Evolutionary conservation across 1,140 invertebrate species (phyloP).

Genomic region (Lycorma delicatula): DNA sequence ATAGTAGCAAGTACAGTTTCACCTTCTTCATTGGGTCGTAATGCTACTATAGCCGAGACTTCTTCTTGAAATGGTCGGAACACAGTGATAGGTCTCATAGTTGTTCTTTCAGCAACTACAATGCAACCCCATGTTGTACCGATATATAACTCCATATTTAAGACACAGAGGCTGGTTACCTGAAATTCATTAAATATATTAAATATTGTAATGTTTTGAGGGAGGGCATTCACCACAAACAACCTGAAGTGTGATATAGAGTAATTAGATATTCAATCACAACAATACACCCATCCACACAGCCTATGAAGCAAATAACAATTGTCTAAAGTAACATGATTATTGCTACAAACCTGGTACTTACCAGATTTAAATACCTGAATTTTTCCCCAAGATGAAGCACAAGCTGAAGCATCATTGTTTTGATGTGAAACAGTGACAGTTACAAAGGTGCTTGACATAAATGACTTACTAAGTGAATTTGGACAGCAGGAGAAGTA

Average conservation of each 20-base stretch:
- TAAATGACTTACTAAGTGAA: no score
- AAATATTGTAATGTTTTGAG: no score
- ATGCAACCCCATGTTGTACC: constrained; percentile 89
- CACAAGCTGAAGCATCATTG: no score
- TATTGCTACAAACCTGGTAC: no score
- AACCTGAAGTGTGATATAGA: not conserved
- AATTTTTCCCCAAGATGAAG: no score
- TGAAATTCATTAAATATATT: constrained; percentile 33
- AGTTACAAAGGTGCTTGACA: no score
- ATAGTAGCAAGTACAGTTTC: constrained; percentile 54
- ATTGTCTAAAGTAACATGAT: no score
- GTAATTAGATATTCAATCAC: not conserved
- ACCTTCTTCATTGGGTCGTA: constrained; percentile 12
- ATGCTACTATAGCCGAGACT: constrained; percentile 39
- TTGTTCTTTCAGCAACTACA: constrained; percentile 70
- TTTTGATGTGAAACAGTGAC: no score
- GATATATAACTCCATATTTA: constrained; percentile 66
- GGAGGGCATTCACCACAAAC: no score
- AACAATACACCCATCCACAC: not conserved
- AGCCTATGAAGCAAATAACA: no score
- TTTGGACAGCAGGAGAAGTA: no score
- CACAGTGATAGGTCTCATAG: constrained; percentile 76
- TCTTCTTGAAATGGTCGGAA: constrained; percentile 86
- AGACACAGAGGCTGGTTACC: constrained; percentile 68
- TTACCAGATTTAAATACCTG: no score